Base-by-base conservation (phyloP, 2,888 invertebrate species). In the Orgyia antiqua region DNA sequence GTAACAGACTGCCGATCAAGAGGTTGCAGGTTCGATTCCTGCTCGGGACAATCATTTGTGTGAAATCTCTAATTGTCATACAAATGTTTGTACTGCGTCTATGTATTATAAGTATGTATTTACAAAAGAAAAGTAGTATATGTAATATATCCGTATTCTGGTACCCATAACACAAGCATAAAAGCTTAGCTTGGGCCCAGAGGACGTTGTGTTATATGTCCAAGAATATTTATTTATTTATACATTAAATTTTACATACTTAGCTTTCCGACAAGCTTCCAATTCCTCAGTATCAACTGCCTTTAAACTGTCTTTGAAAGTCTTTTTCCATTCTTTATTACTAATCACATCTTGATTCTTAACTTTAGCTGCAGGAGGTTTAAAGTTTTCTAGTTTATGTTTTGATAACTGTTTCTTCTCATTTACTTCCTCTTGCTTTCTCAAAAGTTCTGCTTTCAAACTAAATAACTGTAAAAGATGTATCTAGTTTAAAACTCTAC, bases 391-490 rank as follows among this genome's bases (percentile, higher is more conserved):
- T 47, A 89, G 66, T 52, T 88, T 89, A 32, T 87, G 68, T 33
- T 83, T 73, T 2, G 89, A 84, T 1, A 79, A 58, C 12, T 80
- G 75, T 58, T 91, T 94, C 4, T 90, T 90, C 59, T 90, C 89
- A 34, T 87, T 83, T 1, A 94, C 91, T 75, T 97, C 96, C 53
- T 93, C 92, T 74, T 96, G 94, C 72, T 97, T 97, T 41, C 93
- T 89, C 25, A 94, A 70, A 9, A 98, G 84, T 75, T 98, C 97
- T 0, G 97, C 97, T 82, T 97, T 97, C 38, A 98, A 82, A 58
- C 93, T 94, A n/a, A 95, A 75, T 29, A 95, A 65, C 88, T 91
- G 63, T n/a, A 11, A 62, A 63, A 6, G 19, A 28, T 9, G 8
- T 4, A n/a, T 9, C 8, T 4, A 20, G 4, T 13, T 25, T 9